Evolutionary conservation across 37 sponge, comb jelly and placozoan genomes (phyloP).

Genomic region (Mnemiopsis leidyi): DNA sequence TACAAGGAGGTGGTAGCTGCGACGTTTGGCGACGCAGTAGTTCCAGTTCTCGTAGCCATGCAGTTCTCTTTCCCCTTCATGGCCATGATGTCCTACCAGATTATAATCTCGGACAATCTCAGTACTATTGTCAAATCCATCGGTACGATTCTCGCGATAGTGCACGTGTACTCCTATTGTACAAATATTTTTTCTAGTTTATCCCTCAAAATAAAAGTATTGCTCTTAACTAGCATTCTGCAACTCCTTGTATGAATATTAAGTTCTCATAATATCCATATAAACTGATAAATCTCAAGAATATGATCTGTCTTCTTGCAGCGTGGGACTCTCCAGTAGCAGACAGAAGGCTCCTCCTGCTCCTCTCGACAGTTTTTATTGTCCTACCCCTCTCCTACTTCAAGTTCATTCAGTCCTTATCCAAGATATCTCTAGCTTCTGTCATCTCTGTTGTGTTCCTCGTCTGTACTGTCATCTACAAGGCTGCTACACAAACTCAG

Average conservation of each 20-base stretch:
- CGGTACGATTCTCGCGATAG: too few species aligned
- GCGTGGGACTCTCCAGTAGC: conserved; percentile 23
- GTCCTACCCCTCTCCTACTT: conserved; percentile 59
- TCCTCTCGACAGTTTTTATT: neutral
- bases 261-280: too few species aligned
- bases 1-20: conserved; percentile 53
- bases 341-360: conserved; percentile 31
- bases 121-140: conserved; percentile 48
- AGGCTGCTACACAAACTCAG: conserved; percentile 50
- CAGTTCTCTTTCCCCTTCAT: conserved; percentile 64
- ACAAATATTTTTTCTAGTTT: too few species aligned
- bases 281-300: too few species aligned
- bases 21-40: conserved; percentile 21
- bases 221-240: too few species aligned
- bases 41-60: conserved; percentile 35
- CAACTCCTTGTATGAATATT: too few species aligned
- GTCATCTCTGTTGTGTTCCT: conserved; percentile 51
- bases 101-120: conserved; percentile 54
- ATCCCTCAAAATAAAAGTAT: too few species aligned
- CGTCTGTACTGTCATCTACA: conserved; percentile 36
- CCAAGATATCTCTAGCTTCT: neutral
- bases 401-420: conserved; percentile 59
- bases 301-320: too few species aligned
- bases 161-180: too few species aligned
- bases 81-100: conserved; percentile 65